Conservation (phyloP, 2,113 vertebrate species). For the Tetrax tetrax region DNA sequence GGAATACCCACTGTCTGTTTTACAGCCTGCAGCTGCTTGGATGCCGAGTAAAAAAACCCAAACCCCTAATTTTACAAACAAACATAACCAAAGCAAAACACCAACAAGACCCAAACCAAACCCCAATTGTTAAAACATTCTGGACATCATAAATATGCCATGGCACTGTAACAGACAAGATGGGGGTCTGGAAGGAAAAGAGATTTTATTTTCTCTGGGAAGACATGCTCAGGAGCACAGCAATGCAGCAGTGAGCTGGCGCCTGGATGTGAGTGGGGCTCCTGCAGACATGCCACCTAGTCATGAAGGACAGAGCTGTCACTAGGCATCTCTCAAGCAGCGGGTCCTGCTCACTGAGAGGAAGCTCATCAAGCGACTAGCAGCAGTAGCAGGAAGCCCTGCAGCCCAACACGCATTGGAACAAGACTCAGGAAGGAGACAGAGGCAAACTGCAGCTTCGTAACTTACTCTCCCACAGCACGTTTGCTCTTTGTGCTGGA, state of each 20-base stretch:
- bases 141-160: accelerated
- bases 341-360: neutral
- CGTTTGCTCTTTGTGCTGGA: neutral
- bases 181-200: neutral
- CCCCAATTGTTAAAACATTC: accelerated
- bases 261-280: accelerated
- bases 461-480: neutral
- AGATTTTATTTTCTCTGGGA: neutral
- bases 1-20: neutral
- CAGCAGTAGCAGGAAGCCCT: neutral
- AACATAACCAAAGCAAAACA: accelerated
- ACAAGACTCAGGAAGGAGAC: too few species aligned
- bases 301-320: neutral
- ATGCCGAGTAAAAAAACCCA: neutral
- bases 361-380: accelerated
- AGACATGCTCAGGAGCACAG: neutral
- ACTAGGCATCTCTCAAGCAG: neutral
- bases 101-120: neutral
- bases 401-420: neutral
- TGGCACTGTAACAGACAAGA: neutral
- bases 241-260: neutral
- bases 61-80: neutral
- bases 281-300: neutral
- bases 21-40: neutral
- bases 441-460: neutral